Conservation (phyloP, 2,888 invertebrate genomes). For the Chesias legatella region DNA sequence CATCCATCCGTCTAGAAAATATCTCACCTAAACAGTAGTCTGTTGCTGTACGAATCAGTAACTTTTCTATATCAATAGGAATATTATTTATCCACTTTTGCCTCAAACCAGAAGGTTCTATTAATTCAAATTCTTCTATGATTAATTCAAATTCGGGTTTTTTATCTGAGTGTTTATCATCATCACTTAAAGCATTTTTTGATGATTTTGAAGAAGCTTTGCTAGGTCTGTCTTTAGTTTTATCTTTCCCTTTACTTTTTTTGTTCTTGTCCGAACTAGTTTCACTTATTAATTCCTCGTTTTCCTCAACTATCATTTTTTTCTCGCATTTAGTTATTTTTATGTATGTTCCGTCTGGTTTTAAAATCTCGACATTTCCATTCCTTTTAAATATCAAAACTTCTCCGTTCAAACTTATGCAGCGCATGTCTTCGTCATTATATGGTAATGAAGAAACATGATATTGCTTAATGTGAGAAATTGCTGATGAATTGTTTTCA, state of each 20-base stretch:
- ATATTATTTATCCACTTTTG: conserved; percentile 51
- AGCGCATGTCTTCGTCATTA: conserved; percentile 58
- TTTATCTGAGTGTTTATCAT: conserved; percentile 29
- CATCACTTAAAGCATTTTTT: conserved; percentile 35
- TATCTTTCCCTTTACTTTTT: conserved; percentile 45
- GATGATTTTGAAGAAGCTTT: conserved; percentile 47
- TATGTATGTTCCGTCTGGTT: conserved; percentile 56
- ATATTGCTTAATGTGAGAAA: conserved; percentile 67
- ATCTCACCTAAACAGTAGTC: conserved; percentile 65
- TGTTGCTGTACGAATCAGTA: conserved; percentile 62
- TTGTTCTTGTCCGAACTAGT: conserved; percentile 48
- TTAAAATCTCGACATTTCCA: conserved; percentile 53
- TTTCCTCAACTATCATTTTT: conserved; percentile 28
- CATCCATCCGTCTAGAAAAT: conserved; percentile 67
- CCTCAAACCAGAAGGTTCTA: conserved; percentile 52
- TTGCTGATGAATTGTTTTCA: conserved; percentile 46
- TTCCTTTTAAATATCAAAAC: conserved; percentile 58
- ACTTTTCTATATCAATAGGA: conserved; percentile 46
- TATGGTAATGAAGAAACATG: conserved; percentile 33
- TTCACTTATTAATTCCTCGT: conserved; percentile 37
- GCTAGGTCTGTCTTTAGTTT: conserved; percentile 40
- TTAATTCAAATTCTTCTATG: conserved; percentile 61
- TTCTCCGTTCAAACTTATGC: conserved; percentile 65
- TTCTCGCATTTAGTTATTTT: conserved; percentile 55
- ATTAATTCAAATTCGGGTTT: conserved; percentile 47